Base-by-base conservation (phyloP, 2,113 vertebrate genomes). In the Oreochromis aureus region DNA sequence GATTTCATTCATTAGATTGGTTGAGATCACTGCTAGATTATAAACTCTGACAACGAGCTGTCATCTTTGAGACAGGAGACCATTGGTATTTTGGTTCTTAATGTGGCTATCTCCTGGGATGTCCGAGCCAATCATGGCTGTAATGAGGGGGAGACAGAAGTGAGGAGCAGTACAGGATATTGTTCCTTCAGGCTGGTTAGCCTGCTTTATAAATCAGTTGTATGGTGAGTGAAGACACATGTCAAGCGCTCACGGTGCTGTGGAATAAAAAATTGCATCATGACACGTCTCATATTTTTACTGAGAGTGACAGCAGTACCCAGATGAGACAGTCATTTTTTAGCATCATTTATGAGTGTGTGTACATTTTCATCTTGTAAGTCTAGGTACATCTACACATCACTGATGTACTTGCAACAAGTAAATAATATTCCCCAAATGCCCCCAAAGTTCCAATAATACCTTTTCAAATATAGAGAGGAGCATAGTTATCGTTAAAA, bases 1-100 rank as follows among this genome's bases (percentile, higher is more conserved):
- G 90, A 95, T 90, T 92, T 90, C 91, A 94, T 94, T 93, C 90
- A 93, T 92, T 93, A 91, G 85, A 91, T 89, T 93, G 91, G 88
- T 89, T 36, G 85, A 89, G 85, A 93, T 94, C 89, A 89, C 88
- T 76, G 44, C 80, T 44, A 91, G 88, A 93, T 95, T 92, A 92
- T 89, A 90, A 94, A 91, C 69, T 93, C 86, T 53, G 88, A 92
- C 91, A 91, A 94, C 81, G 22, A 87, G 88, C 92, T 91, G 94
- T 90, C 93, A 94, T 94, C 89, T 91, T 59, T 12, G 83, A 91
- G 91, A 89, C 84, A 81, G 53, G 80, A 76, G 76, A 56, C 85
- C 92, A 85, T 88, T 90, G 88, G 88, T 94, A 93, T 92, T 93
- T 93, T 76, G 81, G 86, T 92, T 85, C 84, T 63, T 95, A 92